A percentile compares a stretch with the other conserved stretches of the same genome.
Conservation (phyloP, 2,888 invertebrate genomes). For the Hecatera dysodea region DNA sequence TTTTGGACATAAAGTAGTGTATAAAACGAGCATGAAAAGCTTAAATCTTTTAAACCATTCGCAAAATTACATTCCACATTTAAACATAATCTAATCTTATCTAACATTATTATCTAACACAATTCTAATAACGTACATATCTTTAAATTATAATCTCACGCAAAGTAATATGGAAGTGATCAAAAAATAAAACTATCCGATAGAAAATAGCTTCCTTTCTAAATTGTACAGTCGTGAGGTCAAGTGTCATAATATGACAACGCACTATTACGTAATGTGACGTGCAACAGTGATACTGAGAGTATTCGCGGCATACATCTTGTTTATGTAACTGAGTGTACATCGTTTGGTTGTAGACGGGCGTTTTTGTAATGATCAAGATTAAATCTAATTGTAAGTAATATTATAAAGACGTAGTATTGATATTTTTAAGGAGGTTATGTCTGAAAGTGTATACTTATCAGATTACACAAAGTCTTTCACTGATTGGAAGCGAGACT, state of each 20-base stretch:
- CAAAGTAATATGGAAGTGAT: constrained; percentile 10
- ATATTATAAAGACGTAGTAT: not conserved
- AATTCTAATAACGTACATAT: constrained; percentile 6
- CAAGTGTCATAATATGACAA: constrained; percentile 63
- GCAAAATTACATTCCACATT: constrained; percentile 1
- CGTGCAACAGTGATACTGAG: constrained; percentile 50
- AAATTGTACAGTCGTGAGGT: constrained; percentile 48
- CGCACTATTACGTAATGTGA: constrained; percentile 45
- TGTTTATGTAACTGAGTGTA: constrained; percentile 54
- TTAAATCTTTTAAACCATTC: not conserved
- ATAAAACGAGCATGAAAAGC: no score
- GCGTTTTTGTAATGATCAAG: constrained; percentile 16
- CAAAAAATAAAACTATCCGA: constrained; percentile 16
- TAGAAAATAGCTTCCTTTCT: constrained; percentile 51
- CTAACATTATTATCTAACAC: constrained; percentile 22
- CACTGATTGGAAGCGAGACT: no score
- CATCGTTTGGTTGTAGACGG: constrained; percentile 32
- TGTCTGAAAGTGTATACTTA: no score
- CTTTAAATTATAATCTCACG: not conserved
- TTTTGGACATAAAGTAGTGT: no score
- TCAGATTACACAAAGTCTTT: no score
- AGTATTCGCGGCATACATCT: constrained; percentile 27
- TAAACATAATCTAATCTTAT: constrained; percentile 9
- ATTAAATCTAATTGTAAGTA: not conserved
- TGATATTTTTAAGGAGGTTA: no score